These are phyloP conservation scores for Ennomos erosarius DNA, from an alignment of 2,888 invertebrate genomes.

Conservation along the genomic window DNA sequence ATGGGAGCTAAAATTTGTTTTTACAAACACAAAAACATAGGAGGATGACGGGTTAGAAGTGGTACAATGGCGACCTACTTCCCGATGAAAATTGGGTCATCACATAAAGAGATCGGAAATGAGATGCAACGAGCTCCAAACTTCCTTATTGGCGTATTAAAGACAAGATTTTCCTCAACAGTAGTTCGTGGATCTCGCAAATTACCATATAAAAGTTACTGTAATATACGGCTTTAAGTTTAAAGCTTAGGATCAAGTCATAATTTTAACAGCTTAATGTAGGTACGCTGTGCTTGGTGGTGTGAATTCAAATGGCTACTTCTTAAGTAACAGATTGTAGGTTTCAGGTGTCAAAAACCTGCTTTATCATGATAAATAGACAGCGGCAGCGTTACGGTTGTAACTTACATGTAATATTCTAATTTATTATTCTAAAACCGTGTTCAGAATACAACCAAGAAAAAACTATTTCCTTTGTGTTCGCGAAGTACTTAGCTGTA, in stretches of 20 bases:
- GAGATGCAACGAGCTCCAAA: slow-evolving; percentile 54
- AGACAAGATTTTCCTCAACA: slow-evolving; percentile 22
- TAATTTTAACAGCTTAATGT: slow-evolving; percentile 11
- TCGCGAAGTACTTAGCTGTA: background rate
- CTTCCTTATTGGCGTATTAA: slow-evolving; percentile 34
- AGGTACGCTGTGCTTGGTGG: too few species aligned
- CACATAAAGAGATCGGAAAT: slow-evolving; percentile 49
- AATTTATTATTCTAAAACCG: too few species aligned
- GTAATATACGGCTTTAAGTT: slow-evolving; percentile 6
- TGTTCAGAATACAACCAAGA: too few species aligned
- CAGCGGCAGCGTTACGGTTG: too few species aligned
- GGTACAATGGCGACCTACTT: slow-evolving; percentile 56
- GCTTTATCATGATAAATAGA: too few species aligned
- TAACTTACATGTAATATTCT: too few species aligned
- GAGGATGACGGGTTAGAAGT: slow-evolving; percentile 13
- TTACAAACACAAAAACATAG: slow-evolving; percentile 32
- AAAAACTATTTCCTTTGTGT: background rate
- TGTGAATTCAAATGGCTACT: background rate
- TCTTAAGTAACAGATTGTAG: too few species aligned
- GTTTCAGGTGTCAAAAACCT: too few species aligned
- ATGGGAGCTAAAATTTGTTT: slow-evolving; percentile 24
- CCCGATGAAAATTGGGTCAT: slow-evolving; percentile 58
- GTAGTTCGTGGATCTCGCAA: slow-evolving; percentile 14
- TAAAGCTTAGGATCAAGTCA: slow-evolving; percentile 5
- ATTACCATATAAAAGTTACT: slow-evolving; percentile 12